Percentiles rank a stretch among this genome's conserved stretches.
Conservation (phyloP, 2,888 invertebrate species). For the Pseudococcus jackbeardsleyi region DNA sequence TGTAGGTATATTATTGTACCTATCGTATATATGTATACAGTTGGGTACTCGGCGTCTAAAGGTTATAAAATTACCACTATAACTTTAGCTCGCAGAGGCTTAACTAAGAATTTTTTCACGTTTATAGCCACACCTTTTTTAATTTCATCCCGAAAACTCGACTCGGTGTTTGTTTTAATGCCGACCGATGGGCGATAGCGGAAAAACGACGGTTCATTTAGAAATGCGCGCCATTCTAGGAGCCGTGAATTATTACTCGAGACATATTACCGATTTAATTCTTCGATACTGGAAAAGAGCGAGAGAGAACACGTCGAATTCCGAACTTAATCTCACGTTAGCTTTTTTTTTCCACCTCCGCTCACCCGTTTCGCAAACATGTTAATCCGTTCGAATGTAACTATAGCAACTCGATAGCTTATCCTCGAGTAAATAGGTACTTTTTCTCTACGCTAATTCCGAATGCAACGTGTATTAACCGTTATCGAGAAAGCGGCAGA, state of each 20-base stretch:
- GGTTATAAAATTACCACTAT: conserved; percentile 19
- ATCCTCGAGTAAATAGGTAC: conserved; percentile 36
- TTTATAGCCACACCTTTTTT: conserved; percentile 22
- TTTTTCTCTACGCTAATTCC: conserved; percentile 33
- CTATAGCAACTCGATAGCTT: conserved; percentile 50
- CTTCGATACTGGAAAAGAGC: not conserved
- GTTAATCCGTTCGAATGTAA: conserved; percentile 46
- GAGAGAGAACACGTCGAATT: not conserved
- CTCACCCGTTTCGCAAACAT: conserved; percentile 4
- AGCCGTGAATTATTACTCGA: conserved; percentile 32
- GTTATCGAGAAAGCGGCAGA: conserved; percentile 40
- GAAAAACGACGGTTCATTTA: conserved; percentile 32
- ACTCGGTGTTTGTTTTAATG: not conserved
- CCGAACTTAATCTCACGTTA: conserved; percentile 31
- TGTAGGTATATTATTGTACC: not conserved
- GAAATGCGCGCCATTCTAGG: conserved; percentile 12
- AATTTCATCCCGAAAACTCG: conserved; percentile 20
- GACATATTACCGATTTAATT: conserved; percentile 39
- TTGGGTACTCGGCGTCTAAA: not conserved
- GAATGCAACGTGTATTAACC: conserved; percentile 38
- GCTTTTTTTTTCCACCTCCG: not conserved
- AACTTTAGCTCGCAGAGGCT: not conserved
- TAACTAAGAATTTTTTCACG: conserved; percentile 42
- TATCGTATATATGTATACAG: not conserved
- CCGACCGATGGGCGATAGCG: not conserved